Evolutionary conservation across 2,113 vertebrate species (phyloP), one percentile per base, ranked within the genome.

Genomic region (Phainopepla nitens): DNA sequence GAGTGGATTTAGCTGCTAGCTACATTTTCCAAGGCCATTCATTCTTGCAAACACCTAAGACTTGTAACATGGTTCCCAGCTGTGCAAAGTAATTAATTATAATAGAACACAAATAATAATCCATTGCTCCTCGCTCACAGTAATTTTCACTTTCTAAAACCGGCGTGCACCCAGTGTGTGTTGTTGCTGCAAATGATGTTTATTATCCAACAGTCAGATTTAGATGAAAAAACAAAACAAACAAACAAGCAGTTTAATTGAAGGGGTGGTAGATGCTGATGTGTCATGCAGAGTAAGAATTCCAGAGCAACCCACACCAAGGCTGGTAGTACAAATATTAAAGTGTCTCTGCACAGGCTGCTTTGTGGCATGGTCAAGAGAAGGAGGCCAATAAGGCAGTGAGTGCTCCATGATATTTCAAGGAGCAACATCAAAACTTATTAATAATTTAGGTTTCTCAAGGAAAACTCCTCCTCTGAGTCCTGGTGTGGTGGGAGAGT

Each of bases 61-160:
- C 65, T 84, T 60, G 65, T 84, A 93, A 87, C 94, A 76, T 13
- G 57, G 36, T 82, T 94, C 76, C 93, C 91, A 82, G 83, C 93
- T 95, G 95, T 84, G 95, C 57, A 75, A 90, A 87, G 87, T 91
- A 91, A 93, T 95, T 96, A 95, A 97, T 96, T 97, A 64, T 61
- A 91, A 89, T 87, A 75, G 57, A 94, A 89, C 56, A 93, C 72
- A 92, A 95, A 95, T 92, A 93, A 89, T 88, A 97, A 89, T 83
- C 65, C 8, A 0, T 92, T 57, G 1, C 31, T 94, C 31, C 70
- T 93, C 53, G 51, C 68, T 92, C 91, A 57, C 51, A 45, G 73
- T 82, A 94, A 96, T 94, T 95, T 89, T 94, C 72, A 61, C 87
- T 79, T 95, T 82, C 80, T 64, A 78, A 75, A 95, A 78, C 49